Evolutionary conservation across 2,888 invertebrate species (phyloP).

Genomic region (Bibio marci): DNA sequence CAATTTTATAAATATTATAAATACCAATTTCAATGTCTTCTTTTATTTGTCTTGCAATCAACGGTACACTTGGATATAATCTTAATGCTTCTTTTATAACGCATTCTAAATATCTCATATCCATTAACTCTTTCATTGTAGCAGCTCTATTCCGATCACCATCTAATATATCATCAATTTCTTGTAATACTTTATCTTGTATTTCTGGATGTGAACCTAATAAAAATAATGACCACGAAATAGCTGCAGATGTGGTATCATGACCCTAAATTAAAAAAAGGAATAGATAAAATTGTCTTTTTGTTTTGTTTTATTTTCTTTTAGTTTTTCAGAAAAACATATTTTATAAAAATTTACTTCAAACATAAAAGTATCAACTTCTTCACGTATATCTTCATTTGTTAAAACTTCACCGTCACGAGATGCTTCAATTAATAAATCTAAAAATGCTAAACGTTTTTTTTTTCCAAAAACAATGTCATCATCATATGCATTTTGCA

Average conservation of each 20-base stretch:
- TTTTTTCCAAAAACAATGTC: conserved; percentile 24
- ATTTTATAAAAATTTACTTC: conserved; percentile 36
- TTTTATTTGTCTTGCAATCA: conserved; percentile 38
- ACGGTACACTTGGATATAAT: conserved; percentile 48
- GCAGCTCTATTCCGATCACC: conserved; percentile 29
- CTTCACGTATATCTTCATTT: conserved; percentile 36
- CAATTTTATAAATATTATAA: neutral
- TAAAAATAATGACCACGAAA: conserved; percentile 28
- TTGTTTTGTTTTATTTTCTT: too few species aligned
- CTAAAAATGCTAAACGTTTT: conserved; percentile 38
- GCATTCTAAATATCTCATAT: conserved; percentile 48
- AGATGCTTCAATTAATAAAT: conserved; percentile 37
- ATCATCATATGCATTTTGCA: conserved; percentile 17
- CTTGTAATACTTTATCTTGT: conserved; percentile 30
- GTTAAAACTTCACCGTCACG: conserved; percentile 30
- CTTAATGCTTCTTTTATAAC: conserved; percentile 52
- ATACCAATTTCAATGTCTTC: conserved; percentile 40
- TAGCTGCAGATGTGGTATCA: conserved; percentile 30
- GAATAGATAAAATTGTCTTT: too few species aligned
- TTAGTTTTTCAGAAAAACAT: too few species aligned
- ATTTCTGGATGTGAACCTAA: conserved; percentile 26
- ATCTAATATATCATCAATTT: conserved; percentile 32
- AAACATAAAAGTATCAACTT: conserved; percentile 47
- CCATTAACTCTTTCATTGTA: conserved; percentile 38
- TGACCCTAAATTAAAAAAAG: conserved; percentile 20